Evolutionary conservation across 2,797 vertebrate species (phyloP), one percentile per base, ranked within the genome.

Genomic region (Mus caroli): DNA sequence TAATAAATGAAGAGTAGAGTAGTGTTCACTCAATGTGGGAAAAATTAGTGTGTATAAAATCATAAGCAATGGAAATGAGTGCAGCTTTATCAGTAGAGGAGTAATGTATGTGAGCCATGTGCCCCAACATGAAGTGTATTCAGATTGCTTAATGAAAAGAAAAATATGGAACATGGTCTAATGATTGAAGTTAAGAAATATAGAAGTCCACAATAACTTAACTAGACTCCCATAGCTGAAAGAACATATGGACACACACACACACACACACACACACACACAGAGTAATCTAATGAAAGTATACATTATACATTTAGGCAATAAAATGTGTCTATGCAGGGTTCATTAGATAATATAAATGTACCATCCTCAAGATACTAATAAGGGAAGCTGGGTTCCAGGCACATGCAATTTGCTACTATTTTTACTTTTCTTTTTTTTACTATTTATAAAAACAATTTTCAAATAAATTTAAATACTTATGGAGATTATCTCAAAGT

Each of bases 271-370:
- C 19, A 58, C 56, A 58, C 5, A 58, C 56, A 58, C 56, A 58
- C 19, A 58, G 20, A 58, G 19, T 58, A 83, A 83, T 60, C 37
- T 28, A 40, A 62, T 60, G 56, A 13, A 83, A 84, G 58, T 46
- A 43, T 31, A 43, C 24, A 20, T 58, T 20, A 58, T 20, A 58
- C 6, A 20, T 84, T 64, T 43, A 43, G 37, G 40, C 28, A 84
- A 84, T 37, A 75, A 2, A 83, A 46, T 46, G 60, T 69, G 40
- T 88, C 46, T n/a, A 24, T 73, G 71, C 10, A 88, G 14, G 56
- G 24, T 69, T 92, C 52, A 91, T 54, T 84, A 37, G 19, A 76
- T 94, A 37, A 86, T 54, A 83, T 82, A 64, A 90, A 87, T 28
- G 43, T 46, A 2, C 43, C 75, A 80, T 64, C 1, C 7, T 86